Percentiles rank a stretch among this genome's conserved stretches.
Conservation (phyloP, 2,113 vertebrate species). For the Dunckerocampus dactyliophorus region DNA sequence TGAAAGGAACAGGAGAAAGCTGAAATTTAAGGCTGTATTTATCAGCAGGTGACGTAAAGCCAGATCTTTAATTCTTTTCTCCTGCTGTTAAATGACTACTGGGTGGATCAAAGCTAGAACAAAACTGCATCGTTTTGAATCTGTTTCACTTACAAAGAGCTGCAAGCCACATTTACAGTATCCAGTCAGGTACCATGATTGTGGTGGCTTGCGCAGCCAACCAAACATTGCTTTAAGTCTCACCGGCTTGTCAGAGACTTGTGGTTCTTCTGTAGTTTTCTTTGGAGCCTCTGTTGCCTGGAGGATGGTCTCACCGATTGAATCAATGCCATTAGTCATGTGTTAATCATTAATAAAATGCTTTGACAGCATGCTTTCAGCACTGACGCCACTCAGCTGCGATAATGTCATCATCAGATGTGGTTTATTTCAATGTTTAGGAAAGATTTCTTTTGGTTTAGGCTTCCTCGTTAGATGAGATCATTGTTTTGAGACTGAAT, state of each 20-base stretch:
- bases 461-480: conserved; percentile 26
- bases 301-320: conserved; percentile 11
- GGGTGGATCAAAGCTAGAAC: conserved; percentile 49
- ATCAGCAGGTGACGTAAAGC: conserved; percentile 8
- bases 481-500: conserved; percentile 37
- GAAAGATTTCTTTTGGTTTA: conserved; percentile 43
- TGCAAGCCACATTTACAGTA: conserved; percentile 28
- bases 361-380: conserved; percentile 40
- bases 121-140: conserved; percentile 42
- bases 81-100: conserved; percentile 3
- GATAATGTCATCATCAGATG: conserved; percentile 54
- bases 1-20: conserved; percentile 15
- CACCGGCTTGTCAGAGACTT: conserved; percentile 59
- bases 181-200: conserved; percentile 26
- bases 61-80: conserved; percentile 25
- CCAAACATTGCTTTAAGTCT: conserved; percentile 48
- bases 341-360: conserved; percentile 57
- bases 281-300: conserved; percentile 22
- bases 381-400: conserved; percentile 35
- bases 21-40: not conserved
- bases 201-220: conserved; percentile 24
- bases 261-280: conserved; percentile 34
- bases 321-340: conserved; percentile 39
- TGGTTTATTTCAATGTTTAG: conserved; percentile 35
- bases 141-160: conserved; percentile 27